These are phyloP conservation scores for Siniperca undulata DNA, from an alignment of 2,797 vertebrate genomes.

Conservation along the genomic window DNA sequence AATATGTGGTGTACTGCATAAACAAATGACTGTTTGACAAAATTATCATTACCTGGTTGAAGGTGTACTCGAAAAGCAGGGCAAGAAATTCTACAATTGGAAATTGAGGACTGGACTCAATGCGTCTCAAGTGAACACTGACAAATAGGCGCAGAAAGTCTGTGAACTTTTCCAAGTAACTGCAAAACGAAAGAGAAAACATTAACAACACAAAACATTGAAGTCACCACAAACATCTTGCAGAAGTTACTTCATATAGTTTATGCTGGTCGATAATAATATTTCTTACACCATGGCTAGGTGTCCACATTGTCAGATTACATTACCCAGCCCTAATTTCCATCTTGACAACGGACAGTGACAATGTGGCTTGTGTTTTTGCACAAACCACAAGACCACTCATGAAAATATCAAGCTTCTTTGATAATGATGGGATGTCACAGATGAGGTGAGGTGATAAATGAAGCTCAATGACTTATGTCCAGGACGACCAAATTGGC, in stretches of 20 bases:
- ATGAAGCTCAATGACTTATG: too few relatives aligned
- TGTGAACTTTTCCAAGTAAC: conserved; percentile 99
- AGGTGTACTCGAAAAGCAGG: conserved; percentile 98
- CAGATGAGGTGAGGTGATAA: background rate
- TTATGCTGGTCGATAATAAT: background rate
- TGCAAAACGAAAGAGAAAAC: conserved; percentile 71
- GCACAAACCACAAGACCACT: background rate
- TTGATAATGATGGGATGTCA: background rate
- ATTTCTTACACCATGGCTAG: background rate
- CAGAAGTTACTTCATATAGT: background rate
- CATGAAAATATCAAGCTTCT: background rate
- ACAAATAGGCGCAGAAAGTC: conserved; percentile 98
- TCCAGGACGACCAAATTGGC: background rate
- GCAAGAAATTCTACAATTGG: conserved; percentile 97
- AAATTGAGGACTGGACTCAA: conserved; percentile 97
- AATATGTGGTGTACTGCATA: background rate
- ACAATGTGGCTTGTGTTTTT: background rate
- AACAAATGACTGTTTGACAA: background rate
- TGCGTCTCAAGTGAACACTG: conserved; percentile 95
- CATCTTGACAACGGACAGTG: background rate
- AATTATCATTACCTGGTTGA: conserved; percentile 92
- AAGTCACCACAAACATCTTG: background rate
- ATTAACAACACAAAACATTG: background rate
- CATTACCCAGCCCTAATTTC: background rate
- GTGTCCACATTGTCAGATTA: background rate